Conservation (phyloP, 1,140 invertebrate species). For the Triops longicaudatus region DNA sequence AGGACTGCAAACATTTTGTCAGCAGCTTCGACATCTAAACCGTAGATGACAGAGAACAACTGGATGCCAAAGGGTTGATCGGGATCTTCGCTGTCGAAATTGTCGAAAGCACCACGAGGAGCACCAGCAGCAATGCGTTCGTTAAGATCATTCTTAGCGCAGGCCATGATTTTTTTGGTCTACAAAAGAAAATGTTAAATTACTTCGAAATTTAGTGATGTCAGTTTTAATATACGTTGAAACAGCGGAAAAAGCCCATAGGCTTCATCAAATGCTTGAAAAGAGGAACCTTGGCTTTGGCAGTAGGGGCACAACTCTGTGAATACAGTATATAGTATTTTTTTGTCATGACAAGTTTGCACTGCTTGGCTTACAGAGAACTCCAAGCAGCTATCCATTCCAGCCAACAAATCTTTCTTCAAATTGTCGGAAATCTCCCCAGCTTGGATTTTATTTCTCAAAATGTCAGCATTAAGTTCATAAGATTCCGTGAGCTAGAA, state of each 20-base stretch:
- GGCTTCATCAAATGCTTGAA: background rate
- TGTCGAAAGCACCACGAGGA: background rate
- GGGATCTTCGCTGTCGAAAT: background rate
- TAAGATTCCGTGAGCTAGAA: background rate
- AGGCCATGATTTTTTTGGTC: slow-evolving; percentile 1
- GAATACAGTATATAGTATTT: background rate
- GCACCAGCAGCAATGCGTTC: background rate
- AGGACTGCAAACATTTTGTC: background rate
- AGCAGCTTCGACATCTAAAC: background rate
- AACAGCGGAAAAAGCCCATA: background rate
- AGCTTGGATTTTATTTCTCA: background rate
- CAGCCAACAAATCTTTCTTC: background rate
- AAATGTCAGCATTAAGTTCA: background rate
- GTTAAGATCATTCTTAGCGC: background rate
- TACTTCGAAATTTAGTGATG: background rate
- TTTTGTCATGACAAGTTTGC: background rate
- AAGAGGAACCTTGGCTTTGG: background rate
- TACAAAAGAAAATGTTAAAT: background rate
- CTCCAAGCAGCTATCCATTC: background rate
- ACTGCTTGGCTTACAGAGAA: background rate
- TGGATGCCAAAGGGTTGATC: background rate
- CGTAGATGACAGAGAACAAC: background rate
- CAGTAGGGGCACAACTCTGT: background rate
- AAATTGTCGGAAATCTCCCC: background rate
- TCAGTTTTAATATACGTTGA: background rate